Evolutionary conservation across 1,140 invertebrate species (phyloP).

Genomic region (Hypsibius dujardini): DNA sequence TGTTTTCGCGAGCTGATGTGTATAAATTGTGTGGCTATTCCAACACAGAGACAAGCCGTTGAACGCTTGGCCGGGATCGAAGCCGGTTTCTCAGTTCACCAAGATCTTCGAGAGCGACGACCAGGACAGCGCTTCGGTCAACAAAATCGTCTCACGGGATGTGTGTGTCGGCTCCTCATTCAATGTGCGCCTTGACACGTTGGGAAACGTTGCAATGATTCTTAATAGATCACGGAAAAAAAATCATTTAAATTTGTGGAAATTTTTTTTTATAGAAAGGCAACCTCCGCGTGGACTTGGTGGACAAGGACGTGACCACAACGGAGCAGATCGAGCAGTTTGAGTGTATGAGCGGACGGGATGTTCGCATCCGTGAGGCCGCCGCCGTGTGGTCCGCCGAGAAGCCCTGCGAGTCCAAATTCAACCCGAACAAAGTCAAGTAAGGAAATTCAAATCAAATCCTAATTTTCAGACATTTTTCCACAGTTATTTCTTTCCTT

Average conservation of each 20-base stretch:
- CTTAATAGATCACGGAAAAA: no score
- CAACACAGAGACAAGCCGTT: not conserved
- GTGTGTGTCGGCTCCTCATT: not conserved
- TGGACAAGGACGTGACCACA: not conserved
- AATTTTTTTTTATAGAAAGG: not conserved
- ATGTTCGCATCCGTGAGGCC: not conserved
- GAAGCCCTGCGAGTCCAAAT: not conserved
- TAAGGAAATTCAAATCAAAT: not conserved
- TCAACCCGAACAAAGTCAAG: slow-evolving; percentile 3
- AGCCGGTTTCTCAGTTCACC: not conserved
- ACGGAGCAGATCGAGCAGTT: slow-evolving; percentile 12
- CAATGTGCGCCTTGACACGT: not conserved
- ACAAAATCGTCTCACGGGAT: slow-evolving; percentile 3
- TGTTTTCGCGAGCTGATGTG: no score
- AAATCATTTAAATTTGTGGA: no score
- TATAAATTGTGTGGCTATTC: no score
- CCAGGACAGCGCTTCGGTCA: not conserved
- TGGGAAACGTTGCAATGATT: no score
- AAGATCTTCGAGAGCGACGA: not conserved
- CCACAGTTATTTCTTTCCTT: no score
- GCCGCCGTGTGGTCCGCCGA: not conserved
- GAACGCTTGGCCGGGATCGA: slow-evolving; percentile 2
- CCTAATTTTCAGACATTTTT: no score
- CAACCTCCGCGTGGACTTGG: slow-evolving; percentile 1
- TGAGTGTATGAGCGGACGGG: slow-evolving; percentile 10